These are phyloP conservation scores for Halesus radiatus DNA, from an alignment of 1,140 invertebrate genomes.

Conservation along the genomic window DNA sequence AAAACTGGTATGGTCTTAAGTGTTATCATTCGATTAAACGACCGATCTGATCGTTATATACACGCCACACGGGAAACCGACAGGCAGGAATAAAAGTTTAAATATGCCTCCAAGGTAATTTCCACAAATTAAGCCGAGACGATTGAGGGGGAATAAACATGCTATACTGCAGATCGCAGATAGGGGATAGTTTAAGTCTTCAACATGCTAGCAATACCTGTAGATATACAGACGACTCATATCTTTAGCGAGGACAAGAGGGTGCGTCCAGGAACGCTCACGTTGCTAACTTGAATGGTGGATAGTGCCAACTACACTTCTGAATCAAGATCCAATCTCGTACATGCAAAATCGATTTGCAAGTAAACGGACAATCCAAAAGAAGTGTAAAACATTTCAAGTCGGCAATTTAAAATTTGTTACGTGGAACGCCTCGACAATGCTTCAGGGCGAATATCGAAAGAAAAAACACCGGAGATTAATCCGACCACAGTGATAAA, in stretches of 20 bases:
- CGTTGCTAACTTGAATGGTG: neutral
- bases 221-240: slow-evolving; percentile 1
- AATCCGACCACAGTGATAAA: too few species aligned
- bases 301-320: neutral
- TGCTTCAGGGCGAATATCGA: too few species aligned
- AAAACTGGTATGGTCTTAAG: too few species aligned
- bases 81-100: neutral
- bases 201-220: too few species aligned
- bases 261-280: neutral
- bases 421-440: neutral
- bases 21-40: too few species aligned
- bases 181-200: too few species aligned
- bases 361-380: neutral
- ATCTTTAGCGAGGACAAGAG: slow-evolving; percentile 7
- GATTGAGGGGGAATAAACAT: neutral
- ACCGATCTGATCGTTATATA: neutral
- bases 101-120: neutral
- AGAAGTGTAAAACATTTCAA: neutral
- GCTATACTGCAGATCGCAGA: neutral
- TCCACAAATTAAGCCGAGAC: slow-evolving; percentile 12
- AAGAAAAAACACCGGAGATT: too few species aligned
- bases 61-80: neutral
- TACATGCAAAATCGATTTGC: slow-evolving; percentile 11
- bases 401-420: slow-evolving; percentile 8
- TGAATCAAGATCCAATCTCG: slow-evolving; percentile 6